A percentile compares a stretch with the other conserved stretches of the same genome.
These are phyloP conservation scores for Eleginops maclovinus DNA, from an alignment of 2,113 vertebrate genomes.

Conservation along the genomic window DNA sequence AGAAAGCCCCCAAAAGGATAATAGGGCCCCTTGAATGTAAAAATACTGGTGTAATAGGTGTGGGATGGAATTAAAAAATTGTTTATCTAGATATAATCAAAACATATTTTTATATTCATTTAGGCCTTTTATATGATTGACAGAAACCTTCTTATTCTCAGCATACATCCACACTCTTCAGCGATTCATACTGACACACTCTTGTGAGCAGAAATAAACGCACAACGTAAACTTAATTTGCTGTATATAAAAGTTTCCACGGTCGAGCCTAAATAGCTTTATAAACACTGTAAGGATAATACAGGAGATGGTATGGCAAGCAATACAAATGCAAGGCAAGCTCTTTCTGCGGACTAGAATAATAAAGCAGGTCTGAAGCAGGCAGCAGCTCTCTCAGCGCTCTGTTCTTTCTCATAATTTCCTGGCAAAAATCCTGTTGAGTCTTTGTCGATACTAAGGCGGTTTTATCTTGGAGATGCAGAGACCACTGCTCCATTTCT, in stretches of 20 bases:
- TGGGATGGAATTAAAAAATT: no score
- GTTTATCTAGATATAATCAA: no score
- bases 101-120: no score
- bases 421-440: constrained; percentile 29
- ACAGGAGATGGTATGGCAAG: constrained; percentile 27
- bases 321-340: constrained; percentile 47
- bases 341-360: constrained; percentile 29
- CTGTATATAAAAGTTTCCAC: constrained; percentile 28
- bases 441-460: constrained; percentile 10
- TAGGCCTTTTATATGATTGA: not conserved
- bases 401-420: constrained; percentile 36
- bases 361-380: constrained; percentile 38
- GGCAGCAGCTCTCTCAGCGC: constrained; percentile 31
- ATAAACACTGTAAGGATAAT: constrained; percentile 40
- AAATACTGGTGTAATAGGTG: no score
- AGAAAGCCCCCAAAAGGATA: no score
- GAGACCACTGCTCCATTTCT: not conserved
- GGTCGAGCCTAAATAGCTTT: constrained; percentile 37
- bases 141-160: not conserved
- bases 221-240: constrained; percentile 33
- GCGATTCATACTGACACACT: not conserved
- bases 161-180: not conserved
- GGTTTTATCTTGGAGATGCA: constrained; percentile 15
- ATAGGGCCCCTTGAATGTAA: no score
- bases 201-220: constrained; percentile 9